Percentiles rank a stretch among this genome's conserved stretches.
phyloP scores from a whole-genome alignment of 35 echinoderm and acorn worm species.

The Hemicentrotus pulcherrimus region DNA sequence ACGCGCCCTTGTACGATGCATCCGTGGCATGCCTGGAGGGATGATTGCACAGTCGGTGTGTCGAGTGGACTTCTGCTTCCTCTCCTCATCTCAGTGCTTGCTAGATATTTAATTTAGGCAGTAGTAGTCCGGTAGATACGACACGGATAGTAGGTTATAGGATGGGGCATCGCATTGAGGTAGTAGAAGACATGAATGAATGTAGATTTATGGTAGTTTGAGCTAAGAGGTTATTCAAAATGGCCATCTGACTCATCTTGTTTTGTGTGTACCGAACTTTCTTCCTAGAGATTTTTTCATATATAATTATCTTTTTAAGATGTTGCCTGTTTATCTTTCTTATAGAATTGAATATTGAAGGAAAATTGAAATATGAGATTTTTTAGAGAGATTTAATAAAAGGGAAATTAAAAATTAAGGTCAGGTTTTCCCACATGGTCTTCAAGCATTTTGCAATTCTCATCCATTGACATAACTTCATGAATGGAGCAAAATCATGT shows the following conservation, averaged over 20 bases:
- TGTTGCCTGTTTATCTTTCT: not conserved
- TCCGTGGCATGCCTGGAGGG: not conserved
- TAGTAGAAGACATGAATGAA: not conserved
- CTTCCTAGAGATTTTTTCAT: not conserved
- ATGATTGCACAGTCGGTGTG: slow-evolving; percentile 8
- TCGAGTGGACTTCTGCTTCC: slow-evolving; percentile 15
- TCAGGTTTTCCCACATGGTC: not conserved
- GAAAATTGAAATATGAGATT: not conserved
- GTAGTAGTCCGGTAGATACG: not conserved
- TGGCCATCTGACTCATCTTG: not conserved
- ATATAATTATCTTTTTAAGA: not conserved
- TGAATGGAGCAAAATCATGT: not conserved
- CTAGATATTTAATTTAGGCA: slow-evolving; percentile 12
- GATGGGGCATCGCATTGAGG: not conserved
- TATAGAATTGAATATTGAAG: not conserved
- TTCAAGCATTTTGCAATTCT: not conserved
- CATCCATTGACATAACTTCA: not conserved
- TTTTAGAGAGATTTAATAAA: not conserved
- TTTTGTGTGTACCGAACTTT: not conserved
- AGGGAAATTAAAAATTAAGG: not conserved
- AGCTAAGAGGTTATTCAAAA: not conserved
- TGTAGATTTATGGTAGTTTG: not conserved
- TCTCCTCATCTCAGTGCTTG: not conserved
- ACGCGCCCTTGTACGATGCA: not conserved
- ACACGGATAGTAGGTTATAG: not conserved